phyloP scores from a whole-genome alignment of 2,113 vertebrate species.

The Marmota monax region DNA sequence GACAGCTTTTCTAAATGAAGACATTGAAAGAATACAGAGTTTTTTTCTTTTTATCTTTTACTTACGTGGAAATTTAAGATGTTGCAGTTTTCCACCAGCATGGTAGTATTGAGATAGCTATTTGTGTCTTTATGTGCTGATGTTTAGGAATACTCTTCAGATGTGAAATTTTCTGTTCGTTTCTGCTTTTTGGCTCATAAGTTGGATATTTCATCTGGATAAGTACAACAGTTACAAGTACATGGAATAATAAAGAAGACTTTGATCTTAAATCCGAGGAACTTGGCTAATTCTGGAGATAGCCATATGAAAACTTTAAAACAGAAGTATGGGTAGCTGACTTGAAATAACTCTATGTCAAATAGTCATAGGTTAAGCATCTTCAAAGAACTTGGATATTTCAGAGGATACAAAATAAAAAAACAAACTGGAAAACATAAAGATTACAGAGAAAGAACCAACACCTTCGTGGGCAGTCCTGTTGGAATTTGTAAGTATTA shows the following conservation, averaged over 20 bases:
- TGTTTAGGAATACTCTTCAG: slow-evolving; percentile 76
- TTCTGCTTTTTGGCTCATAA: slow-evolving; percentile 77
- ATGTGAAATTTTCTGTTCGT: slow-evolving; percentile 82
- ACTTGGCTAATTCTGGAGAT: slow-evolving; percentile 77
- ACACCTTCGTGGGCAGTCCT: slow-evolving; percentile 83
- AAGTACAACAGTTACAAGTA: slow-evolving; percentile 66
- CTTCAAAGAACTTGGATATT: slow-evolving; percentile 84
- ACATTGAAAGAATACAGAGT: slow-evolving; percentile 65
- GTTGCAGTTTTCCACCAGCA: slow-evolving; percentile 72
- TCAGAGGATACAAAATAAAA: slow-evolving; percentile 86
- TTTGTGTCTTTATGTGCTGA: slow-evolving; percentile 68
- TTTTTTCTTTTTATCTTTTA: slow-evolving; percentile 82
- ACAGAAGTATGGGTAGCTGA: slow-evolving; percentile 87
- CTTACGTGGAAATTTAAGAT: slow-evolving; percentile 81
- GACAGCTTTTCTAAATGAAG: slow-evolving; percentile 85
- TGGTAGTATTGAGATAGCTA: slow-evolving; percentile 86
- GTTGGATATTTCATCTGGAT: slow-evolving; percentile 80
- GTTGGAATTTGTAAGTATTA: slow-evolving; percentile 87
- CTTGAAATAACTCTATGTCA: slow-evolving; percentile 85
- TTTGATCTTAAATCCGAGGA: slow-evolving; percentile 71
- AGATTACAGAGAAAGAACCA: slow-evolving; percentile 69
- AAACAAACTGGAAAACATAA: slow-evolving; percentile 87
- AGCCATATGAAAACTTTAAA: slow-evolving; percentile 78
- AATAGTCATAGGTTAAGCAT: slow-evolving; percentile 83
- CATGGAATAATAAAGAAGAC: slow-evolving; percentile 82